These are phyloP conservation scores for Entomobrya multifasciata DNA, from an alignment of 2,888 invertebrate genomes.

Conservation along the genomic window DNA sequence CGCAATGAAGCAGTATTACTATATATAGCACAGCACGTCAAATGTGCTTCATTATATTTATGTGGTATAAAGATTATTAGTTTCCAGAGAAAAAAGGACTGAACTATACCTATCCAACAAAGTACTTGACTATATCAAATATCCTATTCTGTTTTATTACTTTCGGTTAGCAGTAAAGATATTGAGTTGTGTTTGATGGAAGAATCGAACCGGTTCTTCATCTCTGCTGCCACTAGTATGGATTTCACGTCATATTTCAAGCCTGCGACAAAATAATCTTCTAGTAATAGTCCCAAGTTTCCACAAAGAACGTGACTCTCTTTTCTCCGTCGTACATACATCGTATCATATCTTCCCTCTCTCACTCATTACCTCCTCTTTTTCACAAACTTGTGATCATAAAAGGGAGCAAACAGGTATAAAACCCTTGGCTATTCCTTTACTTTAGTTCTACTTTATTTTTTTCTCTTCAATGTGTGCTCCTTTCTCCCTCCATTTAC, in stretches of 20 bases:
- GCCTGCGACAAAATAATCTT: conserved; percentile 57
- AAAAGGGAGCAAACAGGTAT: conserved; percentile 46
- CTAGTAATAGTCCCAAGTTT: conserved; percentile 50
- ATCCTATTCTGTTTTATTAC: conserved; percentile 22
- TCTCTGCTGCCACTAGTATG: conserved; percentile 39
- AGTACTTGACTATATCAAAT: not conserved
- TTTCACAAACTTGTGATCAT: conserved; percentile 1
- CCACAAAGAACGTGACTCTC: conserved; percentile 52
- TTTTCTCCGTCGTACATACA: not conserved
- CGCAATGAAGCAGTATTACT: not conserved
- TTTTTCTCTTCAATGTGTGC: too few relatives aligned
- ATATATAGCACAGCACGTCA: not conserved
- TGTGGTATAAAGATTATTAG: not conserved
- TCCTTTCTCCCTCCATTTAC: not conserved
- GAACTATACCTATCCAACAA: not conserved
- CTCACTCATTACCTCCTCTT: not conserved
- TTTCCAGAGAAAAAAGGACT: not conserved
- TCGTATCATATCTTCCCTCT: too few relatives aligned
- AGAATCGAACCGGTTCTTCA: conserved; percentile 41
- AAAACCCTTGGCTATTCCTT: not conserved
- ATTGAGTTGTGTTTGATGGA: conserved; percentile 19
- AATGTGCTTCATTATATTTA: not conserved
- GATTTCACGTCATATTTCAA: conserved; percentile 56
- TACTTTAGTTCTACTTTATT: too few relatives aligned
- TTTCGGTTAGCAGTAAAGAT: conserved; percentile 3